phyloP scores from a whole-genome alignment of 1,140 invertebrate genomes.

The Colletes latitarsis region DNA sequence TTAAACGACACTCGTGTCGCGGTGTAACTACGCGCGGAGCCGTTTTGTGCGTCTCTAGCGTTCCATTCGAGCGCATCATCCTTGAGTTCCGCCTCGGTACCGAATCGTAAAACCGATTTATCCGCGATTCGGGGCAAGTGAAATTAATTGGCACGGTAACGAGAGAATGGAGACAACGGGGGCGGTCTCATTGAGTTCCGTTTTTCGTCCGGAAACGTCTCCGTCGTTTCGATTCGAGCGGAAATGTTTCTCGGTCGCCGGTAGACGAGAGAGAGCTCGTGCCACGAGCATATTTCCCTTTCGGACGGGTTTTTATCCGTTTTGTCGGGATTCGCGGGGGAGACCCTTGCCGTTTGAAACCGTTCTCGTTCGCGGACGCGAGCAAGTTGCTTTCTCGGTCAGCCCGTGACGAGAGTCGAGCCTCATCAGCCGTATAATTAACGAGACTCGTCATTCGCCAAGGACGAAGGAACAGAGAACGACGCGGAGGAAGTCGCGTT shows the following conservation, averaged over 20 bases:
- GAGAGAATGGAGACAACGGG: not conserved
- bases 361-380: not conserved
- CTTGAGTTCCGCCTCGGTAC: slow-evolving; percentile 15
- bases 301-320: not conserved
- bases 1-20: slow-evolving; percentile 6
- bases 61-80: slow-evolving; percentile 15
- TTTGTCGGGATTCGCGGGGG: not conserved
- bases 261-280: not conserved
- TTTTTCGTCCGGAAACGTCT: slow-evolving; percentile 18
- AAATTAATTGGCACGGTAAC: slow-evolving; percentile 46
- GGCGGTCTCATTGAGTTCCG: not conserved
- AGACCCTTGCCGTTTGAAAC: not conserved
- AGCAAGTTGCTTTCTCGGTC: not conserved
- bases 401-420: slow-evolving; percentile 7
- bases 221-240: not conserved
- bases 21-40: slow-evolving; percentile 5
- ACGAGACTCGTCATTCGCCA: too few species aligned
- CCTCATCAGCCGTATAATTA: slow-evolving; percentile 6
- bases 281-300: not conserved
- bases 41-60: slow-evolving; percentile 45
- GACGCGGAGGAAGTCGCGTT: too few species aligned
- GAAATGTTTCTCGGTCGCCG: not conserved
- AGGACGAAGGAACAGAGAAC: too few species aligned
- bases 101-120: slow-evolving; percentile 16
- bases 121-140: slow-evolving; percentile 10